A percentile compares a stretch with the other conserved stretches of the same genome.
Conservation (phyloP, 2,113 vertebrate genomes). For the Sus scrofa region T2T-Sscrofa CM000824.6:98601501-98602000, state of each 20-base stretch:
- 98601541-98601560: accelerated
- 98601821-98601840: neutral
- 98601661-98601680: neutral
- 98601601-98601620: neutral
- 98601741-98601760: neutral
- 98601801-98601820: neutral
- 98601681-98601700: neutral
- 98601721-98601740: neutral
- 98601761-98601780: neutral
- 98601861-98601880: neutral
- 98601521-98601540: neutral
- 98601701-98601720: neutral
- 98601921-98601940: neutral
- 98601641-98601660: neutral
- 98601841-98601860: neutral
- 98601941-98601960: neutral
- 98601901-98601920: neutral
- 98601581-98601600: neutral
- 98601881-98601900: neutral
- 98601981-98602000: neutral
- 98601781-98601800: neutral
- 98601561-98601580: neutral
- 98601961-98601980: neutral
- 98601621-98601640: neutral
- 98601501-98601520: neutral